phyloP scores from a whole-genome alignment of 1,140 invertebrate species.

The Heliconius congener region DNA sequence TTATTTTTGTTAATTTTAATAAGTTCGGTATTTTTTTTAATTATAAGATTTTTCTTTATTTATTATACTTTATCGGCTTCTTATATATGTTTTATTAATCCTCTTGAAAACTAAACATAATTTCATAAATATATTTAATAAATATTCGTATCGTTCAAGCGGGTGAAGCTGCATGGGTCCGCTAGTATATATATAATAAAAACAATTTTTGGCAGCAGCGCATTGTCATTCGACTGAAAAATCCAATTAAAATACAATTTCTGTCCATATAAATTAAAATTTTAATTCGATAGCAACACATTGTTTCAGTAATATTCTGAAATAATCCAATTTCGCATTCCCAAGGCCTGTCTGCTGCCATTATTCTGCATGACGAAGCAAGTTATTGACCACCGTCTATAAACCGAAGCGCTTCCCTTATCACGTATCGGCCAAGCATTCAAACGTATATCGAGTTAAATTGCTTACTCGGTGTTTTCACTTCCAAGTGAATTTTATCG shows the following conservation, averaged over 20 bases:
- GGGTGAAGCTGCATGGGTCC: too few relatives aligned
- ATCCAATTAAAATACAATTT: background rate
- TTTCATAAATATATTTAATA: too few relatives aligned
- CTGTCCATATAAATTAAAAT: background rate
- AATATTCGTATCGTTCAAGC: too few relatives aligned
- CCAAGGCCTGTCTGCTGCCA: background rate
- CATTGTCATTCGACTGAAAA: too few relatives aligned
- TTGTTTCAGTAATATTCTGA: background rate
- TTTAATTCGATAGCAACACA: background rate
- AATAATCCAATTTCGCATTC: background rate
- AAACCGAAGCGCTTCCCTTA: conserved; percentile 3
- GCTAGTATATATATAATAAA: too few relatives aligned
- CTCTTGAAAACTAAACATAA: too few relatives aligned
- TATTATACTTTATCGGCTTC: too few relatives aligned
- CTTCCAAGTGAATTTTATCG: background rate
- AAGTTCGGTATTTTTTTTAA: too few relatives aligned
- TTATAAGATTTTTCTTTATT: too few relatives aligned
- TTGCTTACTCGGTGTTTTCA: background rate
- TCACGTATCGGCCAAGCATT: background rate
- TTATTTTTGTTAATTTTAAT: too few relatives aligned
- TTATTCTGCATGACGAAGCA: conserved; percentile 8
- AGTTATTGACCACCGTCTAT: conserved; percentile 9
- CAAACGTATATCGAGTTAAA: background rate
- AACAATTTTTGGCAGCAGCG: too few relatives aligned
- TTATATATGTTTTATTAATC: too few relatives aligned